Evolutionary conservation across 2,797 vertebrate genomes (phyloP).

Genomic region (Pseudochaenichthys georgianus): DNA sequence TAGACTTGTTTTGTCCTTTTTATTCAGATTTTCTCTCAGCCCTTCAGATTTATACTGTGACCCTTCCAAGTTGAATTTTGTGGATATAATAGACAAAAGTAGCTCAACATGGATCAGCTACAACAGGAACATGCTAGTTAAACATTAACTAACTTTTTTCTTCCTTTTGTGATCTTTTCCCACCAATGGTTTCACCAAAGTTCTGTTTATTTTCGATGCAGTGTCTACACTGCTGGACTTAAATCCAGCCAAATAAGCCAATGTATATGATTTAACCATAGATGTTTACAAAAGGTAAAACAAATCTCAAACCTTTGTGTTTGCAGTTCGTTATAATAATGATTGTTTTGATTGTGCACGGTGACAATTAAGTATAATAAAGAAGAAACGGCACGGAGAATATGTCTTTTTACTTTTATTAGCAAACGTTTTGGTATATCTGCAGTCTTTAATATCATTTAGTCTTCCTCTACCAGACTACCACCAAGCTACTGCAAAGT

Average conservation of each 20-base stretch:
- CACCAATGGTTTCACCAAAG: neutral
- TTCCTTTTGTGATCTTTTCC: neutral
- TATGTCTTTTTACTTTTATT: constrained; percentile 3
- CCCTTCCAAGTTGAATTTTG: no score
- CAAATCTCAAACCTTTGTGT: neutral
- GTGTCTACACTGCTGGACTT: neutral
- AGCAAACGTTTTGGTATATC: constrained; percentile 13
- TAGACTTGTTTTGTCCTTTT: no score
- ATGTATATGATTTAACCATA: neutral
- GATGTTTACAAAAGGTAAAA: neutral
- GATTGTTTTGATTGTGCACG: neutral
- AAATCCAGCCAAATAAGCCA: neutral
- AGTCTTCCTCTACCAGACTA: neutral
- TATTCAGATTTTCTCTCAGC: no score
- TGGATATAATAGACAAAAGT: no score
- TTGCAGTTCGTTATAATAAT: neutral
- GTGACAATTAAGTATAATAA: constrained; percentile 20
- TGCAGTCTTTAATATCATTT: constrained; percentile 32
- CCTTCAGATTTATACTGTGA: no score
- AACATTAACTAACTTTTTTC: neutral
- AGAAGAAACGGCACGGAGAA: neutral
- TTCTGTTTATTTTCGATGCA: neutral
- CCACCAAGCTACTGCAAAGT: neutral
- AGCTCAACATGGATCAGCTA: no score
- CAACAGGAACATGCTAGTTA: no score